Base-by-base conservation (phyloP, 2,888 invertebrate species). In the Eledone cirrhosa region DNA sequence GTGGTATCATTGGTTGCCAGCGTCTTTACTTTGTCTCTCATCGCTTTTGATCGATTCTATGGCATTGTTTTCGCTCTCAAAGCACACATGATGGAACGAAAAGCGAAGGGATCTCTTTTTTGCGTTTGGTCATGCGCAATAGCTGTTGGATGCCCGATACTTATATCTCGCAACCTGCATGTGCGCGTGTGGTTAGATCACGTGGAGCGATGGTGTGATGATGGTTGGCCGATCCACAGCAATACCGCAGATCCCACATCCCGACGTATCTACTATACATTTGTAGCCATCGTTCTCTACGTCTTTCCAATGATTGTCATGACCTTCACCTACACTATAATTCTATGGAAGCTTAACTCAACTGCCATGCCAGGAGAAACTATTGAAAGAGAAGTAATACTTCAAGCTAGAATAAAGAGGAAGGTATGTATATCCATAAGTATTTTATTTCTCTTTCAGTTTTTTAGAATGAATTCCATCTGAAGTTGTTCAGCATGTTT, bases 11-110 rank as follows among this genome's bases (percentile, higher is more conserved):
- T 96, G 3, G 91, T 96, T 77, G 93, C 95, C 0, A 94, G 94
- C 69, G 95, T 96, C 0, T 93, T 94, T 80, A 95, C 94, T 78
- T 92, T 96, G 79, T 93, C 94, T 53, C 92, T 94, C 29, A 94
- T 96, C 0, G 95, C 95, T 77, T 95, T 95, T 86, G 96, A 96
- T 87, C 93, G 96, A 27, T 91, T 96, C 33, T 94, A 95, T 1
- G 95, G 95, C 13, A 95, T 96, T 59, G 94, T 94, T 0, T 89
- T 94, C 79, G 94, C 95, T 0, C 91, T 93, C 82, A 94, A 94
- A 82, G 93, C 94, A 0, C 93, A 94, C 81, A 90, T 95, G 78
- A 94, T 93, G 0, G 92, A 92, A 65, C 92, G 92, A 69, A 93
- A 92, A 4, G 94, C 94, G 0, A 93, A 93, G 48, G 92, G 93